Base-by-base conservation (phyloP, 2,797 vertebrate species). In the Toxotes lorentzi region DNA sequence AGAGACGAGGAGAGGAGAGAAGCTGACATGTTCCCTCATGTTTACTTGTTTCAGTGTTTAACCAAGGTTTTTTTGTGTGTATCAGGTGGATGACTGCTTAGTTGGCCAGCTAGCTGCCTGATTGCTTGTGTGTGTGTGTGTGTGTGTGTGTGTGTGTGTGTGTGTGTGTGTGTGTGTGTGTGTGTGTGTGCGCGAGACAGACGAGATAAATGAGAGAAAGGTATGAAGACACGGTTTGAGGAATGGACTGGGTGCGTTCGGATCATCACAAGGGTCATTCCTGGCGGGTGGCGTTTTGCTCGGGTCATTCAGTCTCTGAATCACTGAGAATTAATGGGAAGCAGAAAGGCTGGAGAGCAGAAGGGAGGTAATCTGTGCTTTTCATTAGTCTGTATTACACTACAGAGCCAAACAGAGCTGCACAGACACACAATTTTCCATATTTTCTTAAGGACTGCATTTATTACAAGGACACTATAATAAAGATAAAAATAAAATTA, bases 301-400 rank as follows among this genome's bases (percentile, higher is more conserved):
- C 16, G 1, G 76, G 86, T 83, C 86, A 68, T 23, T 62, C 69
- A 45, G 62, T 68, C 76, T 16, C 71, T 68, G 83, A 76, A 67
- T 87, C 74, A 59, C 71, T 23, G 73, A 75, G 76, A 80, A 76
- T 89, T 84, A 85, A 87, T 69, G 70, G 45, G 78, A 58, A 47
- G 74, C 76, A 64, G 38, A 59, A 47, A n/a, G 73, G 56, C 24
- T 47, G 68, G 30, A 62, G 76, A 76, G 81, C 74, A 76, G 87
- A 7, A 32, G 62, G 43, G 38, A 58, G 24, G 57, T 16, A 74
- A 65, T 60, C 48, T 34, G 47, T 27, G 48, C 40, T 80, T 71
- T 71, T 57, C 34, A 63, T 65, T 17, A 4, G 32, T 40, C 51
- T 63, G 40, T 4, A 21, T 24, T 35, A 32, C 38, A 35, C 34